phyloP scores from a whole-genome alignment of 2,888 invertebrate species.

The Linnaemya tessellans region DNA sequence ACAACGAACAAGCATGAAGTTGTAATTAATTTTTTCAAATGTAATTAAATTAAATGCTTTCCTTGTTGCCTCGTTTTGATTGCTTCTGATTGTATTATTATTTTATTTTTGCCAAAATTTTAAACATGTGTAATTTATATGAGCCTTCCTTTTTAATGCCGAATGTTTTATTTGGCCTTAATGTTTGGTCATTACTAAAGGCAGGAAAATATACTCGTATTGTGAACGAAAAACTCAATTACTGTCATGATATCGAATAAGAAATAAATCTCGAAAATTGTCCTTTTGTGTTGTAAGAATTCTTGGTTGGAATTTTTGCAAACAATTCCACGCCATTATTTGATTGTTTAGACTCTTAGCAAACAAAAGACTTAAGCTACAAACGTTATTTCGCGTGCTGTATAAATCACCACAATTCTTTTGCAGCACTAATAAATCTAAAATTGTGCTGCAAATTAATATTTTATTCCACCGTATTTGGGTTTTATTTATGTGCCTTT shows the following conservation, averaged over 20 bases:
- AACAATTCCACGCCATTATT: background rate
- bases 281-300: background rate
- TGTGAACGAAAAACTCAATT: background rate
- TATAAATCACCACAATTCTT: slow-evolving; percentile 45
- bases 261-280: background rate
- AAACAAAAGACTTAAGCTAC: slow-evolving; percentile 31
- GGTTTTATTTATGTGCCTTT: slow-evolving; percentile 9
- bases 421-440: background rate
- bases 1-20: no score
- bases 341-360: background rate
- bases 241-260: background rate
- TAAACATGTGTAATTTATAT: background rate
- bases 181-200: background rate
- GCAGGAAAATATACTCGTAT: background rate
- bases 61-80: background rate
- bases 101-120: background rate
- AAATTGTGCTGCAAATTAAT: background rate
- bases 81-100: background rate
- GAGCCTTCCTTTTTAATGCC: background rate
- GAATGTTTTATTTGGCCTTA: background rate
- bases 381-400: background rate
- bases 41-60: background rate
- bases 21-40: no score
- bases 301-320: background rate
- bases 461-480: background rate